These are phyloP conservation scores for Pammene aurita DNA, from an alignment of 2,888 invertebrate species.

Conservation along the genomic window DNA sequence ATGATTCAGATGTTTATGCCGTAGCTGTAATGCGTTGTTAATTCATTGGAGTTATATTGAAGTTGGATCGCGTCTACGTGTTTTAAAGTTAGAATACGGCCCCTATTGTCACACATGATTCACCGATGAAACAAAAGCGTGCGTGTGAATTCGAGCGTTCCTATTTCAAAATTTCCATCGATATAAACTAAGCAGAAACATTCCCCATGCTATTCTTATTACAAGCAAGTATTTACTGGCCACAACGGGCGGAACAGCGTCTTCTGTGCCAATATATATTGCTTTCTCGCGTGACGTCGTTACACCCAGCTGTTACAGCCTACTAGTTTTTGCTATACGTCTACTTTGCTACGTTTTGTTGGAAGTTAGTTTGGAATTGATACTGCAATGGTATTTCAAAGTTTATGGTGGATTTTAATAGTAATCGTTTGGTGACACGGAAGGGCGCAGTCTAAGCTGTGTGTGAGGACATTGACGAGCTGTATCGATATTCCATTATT, in stretches of 20 bases:
- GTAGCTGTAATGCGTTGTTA: too few species aligned
- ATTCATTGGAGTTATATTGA: too few species aligned
- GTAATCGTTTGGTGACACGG: conserved; percentile 32
- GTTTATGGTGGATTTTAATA: conserved; percentile 31
- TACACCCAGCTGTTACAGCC: conserved; percentile 75
- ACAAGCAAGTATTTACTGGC: conserved; percentile 42
- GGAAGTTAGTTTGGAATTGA: conserved; percentile 36
- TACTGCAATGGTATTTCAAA: conserved; percentile 39
- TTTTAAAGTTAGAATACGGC: too few species aligned
- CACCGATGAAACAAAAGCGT: conserved; percentile 12
- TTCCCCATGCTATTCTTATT: conserved; percentile 34
- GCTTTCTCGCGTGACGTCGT: conserved; percentile 80
- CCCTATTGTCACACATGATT: background rate
- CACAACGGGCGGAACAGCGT: conserved; percentile 67
- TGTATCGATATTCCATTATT: background rate
- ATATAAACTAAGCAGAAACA: conserved; percentile 35
- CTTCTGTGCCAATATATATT: conserved; percentile 79
- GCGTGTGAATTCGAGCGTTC: conserved; percentile 33
- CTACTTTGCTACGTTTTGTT: conserved; percentile 49
- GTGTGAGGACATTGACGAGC: background rate
- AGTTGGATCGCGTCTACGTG: too few species aligned
- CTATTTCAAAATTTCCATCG: conserved; percentile 29
- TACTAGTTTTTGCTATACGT: conserved; percentile 65
- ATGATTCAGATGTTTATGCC: too few species aligned
- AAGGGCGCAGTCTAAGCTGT: conserved; percentile 19